Conservation (phyloP, 2,797 vertebrate species). For the Enteromius fasciolatus region DNA sequence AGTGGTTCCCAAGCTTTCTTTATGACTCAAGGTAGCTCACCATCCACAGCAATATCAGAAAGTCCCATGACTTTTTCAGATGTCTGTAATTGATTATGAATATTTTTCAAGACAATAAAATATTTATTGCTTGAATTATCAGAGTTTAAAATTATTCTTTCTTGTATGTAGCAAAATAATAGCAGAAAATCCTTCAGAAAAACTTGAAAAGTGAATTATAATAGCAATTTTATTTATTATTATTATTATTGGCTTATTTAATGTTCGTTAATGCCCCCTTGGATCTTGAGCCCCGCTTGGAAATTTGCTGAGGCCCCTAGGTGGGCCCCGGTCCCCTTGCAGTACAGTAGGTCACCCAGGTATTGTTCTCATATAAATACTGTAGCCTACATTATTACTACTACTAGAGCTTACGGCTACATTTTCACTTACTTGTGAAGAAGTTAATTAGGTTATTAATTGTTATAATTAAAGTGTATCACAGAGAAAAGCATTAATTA, state of each 20-base stretch:
- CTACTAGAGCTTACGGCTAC: neutral
- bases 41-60: neutral
- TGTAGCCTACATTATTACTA: too few species aligned
- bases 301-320: neutral
- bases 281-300: neutral
- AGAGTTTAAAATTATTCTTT: too few species aligned
- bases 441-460: neutral
- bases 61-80: neutral
- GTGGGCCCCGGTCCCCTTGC: neutral
- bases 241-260: neutral
- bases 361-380: neutral
- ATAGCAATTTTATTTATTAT: neutral
- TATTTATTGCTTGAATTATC: neutral
- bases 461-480: conserved; percentile 4
- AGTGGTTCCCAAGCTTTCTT: neutral
- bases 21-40: neutral
- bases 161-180: neutral
- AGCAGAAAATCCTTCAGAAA: neutral
- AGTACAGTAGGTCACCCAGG: neutral
- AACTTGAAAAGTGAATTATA: neutral
- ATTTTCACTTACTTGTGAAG: neutral
- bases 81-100: neutral
- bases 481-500: neutral
- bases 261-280: neutral
- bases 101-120: neutral